Conservation (phyloP, 1,140 invertebrate species). For the Andrena cerasifolii region DNA sequence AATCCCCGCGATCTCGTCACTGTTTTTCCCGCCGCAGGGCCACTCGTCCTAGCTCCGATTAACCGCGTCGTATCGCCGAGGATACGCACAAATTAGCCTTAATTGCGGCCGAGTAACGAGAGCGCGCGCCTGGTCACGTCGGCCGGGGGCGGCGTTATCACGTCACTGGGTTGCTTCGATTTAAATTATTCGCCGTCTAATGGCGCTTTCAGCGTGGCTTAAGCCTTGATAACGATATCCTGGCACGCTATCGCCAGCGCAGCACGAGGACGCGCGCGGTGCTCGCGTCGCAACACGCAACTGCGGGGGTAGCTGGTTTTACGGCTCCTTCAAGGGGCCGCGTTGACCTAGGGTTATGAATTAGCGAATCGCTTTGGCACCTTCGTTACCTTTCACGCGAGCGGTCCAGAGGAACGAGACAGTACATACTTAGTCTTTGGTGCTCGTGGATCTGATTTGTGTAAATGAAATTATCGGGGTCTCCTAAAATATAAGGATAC, state of each 20-base stretch:
- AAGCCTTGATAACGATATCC: constrained; percentile 50
- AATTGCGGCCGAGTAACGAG: constrained; percentile 36
- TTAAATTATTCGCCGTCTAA: constrained; percentile 57
- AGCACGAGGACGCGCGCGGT: background rate
- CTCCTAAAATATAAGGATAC: too few species aligned
- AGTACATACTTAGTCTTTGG: too few species aligned
- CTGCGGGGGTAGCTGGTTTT: constrained; percentile 13
- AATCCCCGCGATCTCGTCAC: background rate
- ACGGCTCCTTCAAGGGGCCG: constrained; percentile 21
- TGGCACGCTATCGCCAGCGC: constrained; percentile 32
- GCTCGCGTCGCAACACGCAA: background rate
- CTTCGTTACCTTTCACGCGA: background rate
- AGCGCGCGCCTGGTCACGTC: background rate
- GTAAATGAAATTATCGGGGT: too few species aligned
- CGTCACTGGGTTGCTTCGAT: constrained; percentile 45
- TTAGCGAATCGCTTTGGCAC: constrained; percentile 32
- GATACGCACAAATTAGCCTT: constrained; percentile 39
- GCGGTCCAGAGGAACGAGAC: too few species aligned
- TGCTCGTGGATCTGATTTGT: too few species aligned
- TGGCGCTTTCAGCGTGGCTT: constrained; percentile 53
- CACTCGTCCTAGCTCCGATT: constrained; percentile 4
- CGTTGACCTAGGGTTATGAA: constrained; percentile 25
- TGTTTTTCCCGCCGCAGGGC: constrained; percentile 1
- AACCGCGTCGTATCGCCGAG: background rate
- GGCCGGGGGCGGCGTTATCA: constrained; percentile 28